phyloP scores from a whole-genome alignment of 2,797 vertebrate genomes.

The Cheirogaleus major region DNA sequence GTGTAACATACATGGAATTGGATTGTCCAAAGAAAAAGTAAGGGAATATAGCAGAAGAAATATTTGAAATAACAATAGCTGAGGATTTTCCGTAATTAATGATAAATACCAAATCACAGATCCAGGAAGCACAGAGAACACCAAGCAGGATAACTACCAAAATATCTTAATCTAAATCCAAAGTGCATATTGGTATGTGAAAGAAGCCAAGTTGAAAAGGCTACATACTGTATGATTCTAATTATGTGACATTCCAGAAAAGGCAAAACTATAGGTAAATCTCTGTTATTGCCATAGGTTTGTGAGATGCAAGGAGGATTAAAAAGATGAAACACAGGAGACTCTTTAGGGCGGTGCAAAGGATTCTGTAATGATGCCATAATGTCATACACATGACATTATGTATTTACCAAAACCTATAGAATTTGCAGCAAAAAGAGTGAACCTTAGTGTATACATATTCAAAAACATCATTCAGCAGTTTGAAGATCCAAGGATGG shows the following conservation, averaged over 20 bases:
- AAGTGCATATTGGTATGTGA: background rate
- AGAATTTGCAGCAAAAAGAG: background rate
- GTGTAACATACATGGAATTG: background rate
- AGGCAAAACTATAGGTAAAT: background rate
- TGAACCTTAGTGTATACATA: background rate
- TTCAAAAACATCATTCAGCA: background rate
- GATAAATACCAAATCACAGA: background rate
- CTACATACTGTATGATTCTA: background rate
- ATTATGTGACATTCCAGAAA: background rate
- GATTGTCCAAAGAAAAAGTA: background rate
- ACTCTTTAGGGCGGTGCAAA: background rate
- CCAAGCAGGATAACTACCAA: background rate
- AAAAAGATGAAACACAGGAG: background rate
- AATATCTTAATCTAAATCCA: background rate
- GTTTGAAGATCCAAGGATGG: background rate
- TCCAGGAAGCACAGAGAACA: background rate
- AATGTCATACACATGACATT: background rate
- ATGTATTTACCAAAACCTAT: background rate
- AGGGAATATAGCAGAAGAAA: background rate
- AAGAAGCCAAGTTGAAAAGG: background rate
- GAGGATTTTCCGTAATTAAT: background rate
- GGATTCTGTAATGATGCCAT: background rate
- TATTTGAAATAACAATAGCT: background rate
- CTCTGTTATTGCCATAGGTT: background rate
- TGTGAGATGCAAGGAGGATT: background rate